These are phyloP conservation scores for Zaprionus kolodkinae DNA, from an alignment of 1,140 invertebrate species.

Conservation along the genomic window DNA sequence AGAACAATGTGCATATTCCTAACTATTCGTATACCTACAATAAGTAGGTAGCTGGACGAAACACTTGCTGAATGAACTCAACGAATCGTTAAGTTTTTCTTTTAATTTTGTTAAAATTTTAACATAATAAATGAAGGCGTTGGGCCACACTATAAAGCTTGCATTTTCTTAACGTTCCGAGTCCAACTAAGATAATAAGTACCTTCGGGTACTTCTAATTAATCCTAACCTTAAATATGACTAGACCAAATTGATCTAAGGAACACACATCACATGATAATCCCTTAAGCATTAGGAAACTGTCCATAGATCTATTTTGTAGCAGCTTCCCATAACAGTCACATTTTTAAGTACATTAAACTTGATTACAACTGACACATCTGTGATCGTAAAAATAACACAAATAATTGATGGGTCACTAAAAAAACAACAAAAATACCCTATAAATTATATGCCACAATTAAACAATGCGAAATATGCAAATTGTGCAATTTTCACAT, in stretches of 20 bases:
- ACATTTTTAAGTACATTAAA: neutral
- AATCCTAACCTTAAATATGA: neutral
- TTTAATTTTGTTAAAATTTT: neutral
- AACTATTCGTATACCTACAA: conserved; percentile 63
- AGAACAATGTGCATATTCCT: conserved; percentile 65
- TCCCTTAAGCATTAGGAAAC: neutral
- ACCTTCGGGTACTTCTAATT: neutral
- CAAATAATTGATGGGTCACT: conserved; percentile 10
- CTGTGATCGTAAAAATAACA: conserved; percentile 24
- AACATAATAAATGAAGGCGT: neutral
- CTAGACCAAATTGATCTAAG: neutral
- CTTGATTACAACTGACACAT: conserved; percentile 8
- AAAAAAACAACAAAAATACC: conserved; percentile 9
- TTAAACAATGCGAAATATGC: neutral
- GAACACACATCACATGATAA: neutral
- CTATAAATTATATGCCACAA: neutral
- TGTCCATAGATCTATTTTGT: neutral
- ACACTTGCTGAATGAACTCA: conserved; percentile 14
- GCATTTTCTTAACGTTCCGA: neutral
- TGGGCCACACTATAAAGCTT: too few relatives aligned
- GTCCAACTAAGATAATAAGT: neutral
- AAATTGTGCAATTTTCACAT: conserved; percentile 6
- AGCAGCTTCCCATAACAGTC: conserved; percentile 1
- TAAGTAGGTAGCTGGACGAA: conserved; percentile 42
- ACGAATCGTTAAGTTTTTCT: neutral